These are phyloP conservation scores for Eulemur mongoz DNA, from an alignment of 2,797 vertebrate species.

Conservation along the genomic window DNA sequence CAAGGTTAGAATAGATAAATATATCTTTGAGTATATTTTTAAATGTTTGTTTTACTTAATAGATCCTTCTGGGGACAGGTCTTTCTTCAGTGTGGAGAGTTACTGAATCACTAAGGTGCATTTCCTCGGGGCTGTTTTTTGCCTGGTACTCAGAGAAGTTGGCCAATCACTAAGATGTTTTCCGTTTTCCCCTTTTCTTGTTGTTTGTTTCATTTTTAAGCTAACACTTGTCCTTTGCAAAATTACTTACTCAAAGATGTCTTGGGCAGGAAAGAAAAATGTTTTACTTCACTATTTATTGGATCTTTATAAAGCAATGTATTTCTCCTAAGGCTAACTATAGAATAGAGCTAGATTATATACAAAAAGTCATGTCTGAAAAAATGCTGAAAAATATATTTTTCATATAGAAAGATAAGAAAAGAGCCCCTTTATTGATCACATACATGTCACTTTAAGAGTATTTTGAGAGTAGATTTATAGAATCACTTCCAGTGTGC, in stretches of 20 bases:
- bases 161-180: not conserved
- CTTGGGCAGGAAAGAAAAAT: constrained; percentile 52
- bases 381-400: constrained; percentile 30
- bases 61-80: not conserved
- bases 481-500: constrained; percentile 43
- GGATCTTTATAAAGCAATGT: constrained; percentile 38
- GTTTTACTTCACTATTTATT: constrained; percentile 50
- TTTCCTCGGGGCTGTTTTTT: not conserved
- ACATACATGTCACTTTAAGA: constrained; percentile 50
- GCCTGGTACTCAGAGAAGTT: not conserved
- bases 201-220: constrained; percentile 57
- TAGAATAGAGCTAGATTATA: not conserved
- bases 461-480: constrained; percentile 47
- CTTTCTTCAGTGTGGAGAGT: constrained; percentile 11
- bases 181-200: not conserved
- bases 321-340: constrained; percentile 44
- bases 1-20: not conserved
- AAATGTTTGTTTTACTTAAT: constrained; percentile 30
- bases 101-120: not conserved
- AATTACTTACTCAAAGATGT: constrained; percentile 45
- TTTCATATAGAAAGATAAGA: constrained; percentile 35
- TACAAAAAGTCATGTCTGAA: constrained; percentile 35
- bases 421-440: constrained; percentile 25
- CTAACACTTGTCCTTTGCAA: constrained; percentile 58
- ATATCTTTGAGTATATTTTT: constrained; percentile 15